These are phyloP conservation scores for Thelaira solivaga DNA, from an alignment of 2,888 invertebrate species.

Conservation along the genomic window DNA sequence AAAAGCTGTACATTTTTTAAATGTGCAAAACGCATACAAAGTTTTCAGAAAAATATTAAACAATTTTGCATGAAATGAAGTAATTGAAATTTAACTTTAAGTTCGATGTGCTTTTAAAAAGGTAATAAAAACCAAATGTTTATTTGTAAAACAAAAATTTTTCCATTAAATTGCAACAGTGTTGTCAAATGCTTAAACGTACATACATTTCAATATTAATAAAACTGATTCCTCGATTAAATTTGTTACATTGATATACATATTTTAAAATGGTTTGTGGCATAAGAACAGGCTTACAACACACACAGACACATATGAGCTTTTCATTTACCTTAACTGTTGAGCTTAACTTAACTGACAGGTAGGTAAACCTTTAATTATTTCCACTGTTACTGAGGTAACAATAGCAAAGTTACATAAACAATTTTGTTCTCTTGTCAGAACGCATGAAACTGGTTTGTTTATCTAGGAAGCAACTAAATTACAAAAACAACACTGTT, in stretches of 20 bases:
- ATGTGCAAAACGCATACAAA: too few relatives aligned
- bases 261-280: not conserved
- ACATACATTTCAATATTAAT: too few relatives aligned
- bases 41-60: too few relatives aligned
- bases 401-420: not conserved
- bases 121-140: too few relatives aligned
- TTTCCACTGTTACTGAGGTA: not conserved
- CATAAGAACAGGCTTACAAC: not conserved
- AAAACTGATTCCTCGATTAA: too few relatives aligned
- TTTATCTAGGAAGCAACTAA: conserved; percentile 1
- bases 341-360: not conserved
- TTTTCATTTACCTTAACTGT: too few relatives aligned
- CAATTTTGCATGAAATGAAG: too few relatives aligned
- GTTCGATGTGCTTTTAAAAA: conserved; percentile 22
- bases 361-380: not conserved
- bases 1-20: too few relatives aligned
- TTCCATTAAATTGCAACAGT: not conserved
- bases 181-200: not conserved
- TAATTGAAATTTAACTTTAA: too few relatives aligned
- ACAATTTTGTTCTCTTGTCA: not conserved
- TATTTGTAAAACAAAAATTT: too few relatives aligned
- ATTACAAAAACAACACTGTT: not conserved
- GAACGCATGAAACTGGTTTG: conserved; percentile 13
- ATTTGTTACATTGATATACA: too few relatives aligned
- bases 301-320: too few relatives aligned